A percentile compares a stretch with the other conserved stretches of the same genome.
Evolutionary conservation across 2,888 invertebrate species (phyloP).

Genomic region (Agriopis marginaria): DNA sequence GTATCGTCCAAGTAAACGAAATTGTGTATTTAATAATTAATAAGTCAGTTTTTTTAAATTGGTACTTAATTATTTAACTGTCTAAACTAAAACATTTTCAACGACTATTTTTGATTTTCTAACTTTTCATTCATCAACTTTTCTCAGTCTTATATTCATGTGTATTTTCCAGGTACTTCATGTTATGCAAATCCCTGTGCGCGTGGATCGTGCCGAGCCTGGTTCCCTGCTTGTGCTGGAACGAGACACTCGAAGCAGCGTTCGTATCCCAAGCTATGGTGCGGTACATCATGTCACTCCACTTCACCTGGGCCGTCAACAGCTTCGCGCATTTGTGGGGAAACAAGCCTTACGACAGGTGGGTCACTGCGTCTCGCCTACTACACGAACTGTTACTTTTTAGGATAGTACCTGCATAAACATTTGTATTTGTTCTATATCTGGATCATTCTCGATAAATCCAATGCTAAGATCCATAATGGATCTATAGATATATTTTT

Average conservation of each 20-base stretch:
- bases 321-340: conserved; percentile 94
- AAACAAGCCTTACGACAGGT: conserved; percentile 91
- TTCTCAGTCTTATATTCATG: not conserved
- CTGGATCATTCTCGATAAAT: too few species aligned
- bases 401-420: too few species aligned
- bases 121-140: not conserved
- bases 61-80: too few species aligned
- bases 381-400: too few species aligned
- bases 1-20: too few species aligned
- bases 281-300: conserved; percentile 91
- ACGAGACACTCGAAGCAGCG: conserved; percentile 82
- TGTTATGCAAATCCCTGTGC: conserved; percentile 87
- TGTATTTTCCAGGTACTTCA: conserved; percentile 86
- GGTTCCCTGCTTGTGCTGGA: conserved; percentile 90
- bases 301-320: conserved; percentile 96
- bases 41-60: not conserved
- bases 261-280: conserved; percentile 88
- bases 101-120: too few species aligned
- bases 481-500: too few species aligned
- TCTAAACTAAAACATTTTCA: too few species aligned
- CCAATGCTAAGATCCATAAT: too few species aligned
- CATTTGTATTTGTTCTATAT: too few species aligned
- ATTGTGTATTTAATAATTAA: too few species aligned
- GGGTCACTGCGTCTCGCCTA: conserved; percentile 48
- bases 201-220: conserved; percentile 91